These are phyloP conservation scores for Glaucopsyche alexis DNA, from an alignment of 2,888 invertebrate species.

Conservation along the genomic window DNA sequence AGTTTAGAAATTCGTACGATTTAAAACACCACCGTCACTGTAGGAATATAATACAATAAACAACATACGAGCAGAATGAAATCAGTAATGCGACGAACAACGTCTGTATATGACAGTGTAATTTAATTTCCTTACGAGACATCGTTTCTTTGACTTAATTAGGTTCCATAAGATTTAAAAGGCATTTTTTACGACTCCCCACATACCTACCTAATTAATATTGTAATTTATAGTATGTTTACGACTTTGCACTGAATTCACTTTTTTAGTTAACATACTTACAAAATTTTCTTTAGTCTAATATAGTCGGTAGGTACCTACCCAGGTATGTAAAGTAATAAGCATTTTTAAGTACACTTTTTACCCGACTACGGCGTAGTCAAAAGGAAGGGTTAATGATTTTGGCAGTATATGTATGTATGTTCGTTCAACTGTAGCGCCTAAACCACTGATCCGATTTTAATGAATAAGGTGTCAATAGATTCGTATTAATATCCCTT, in stretches of 20 bases:
- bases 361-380: too few species aligned
- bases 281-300: too few species aligned
- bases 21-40: not conserved
- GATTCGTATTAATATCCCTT: too few species aligned
- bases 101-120: not conserved
- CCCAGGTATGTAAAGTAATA: too few species aligned
- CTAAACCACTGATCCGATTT: too few species aligned
- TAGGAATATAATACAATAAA: not conserved
- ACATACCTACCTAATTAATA: not conserved
- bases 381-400: too few species aligned
- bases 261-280: not conserved
- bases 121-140: constrained; percentile 8
- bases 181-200: not conserved
- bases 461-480: too few species aligned
- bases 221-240: not conserved
- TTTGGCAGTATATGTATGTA: too few species aligned
- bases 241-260: not conserved
- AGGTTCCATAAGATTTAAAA: not conserved
- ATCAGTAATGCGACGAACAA: not conserved
- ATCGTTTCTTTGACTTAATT: not conserved
- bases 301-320: too few species aligned
- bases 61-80: not conserved
- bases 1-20: not conserved
- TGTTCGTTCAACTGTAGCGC: too few species aligned
- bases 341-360: too few species aligned